Percentiles rank a stretch among this genome's conserved stretches.
These are phyloP conservation scores for Capitulum mitella DNA, from an alignment of 2,888 invertebrate species.

Conservation along the genomic window DNA sequence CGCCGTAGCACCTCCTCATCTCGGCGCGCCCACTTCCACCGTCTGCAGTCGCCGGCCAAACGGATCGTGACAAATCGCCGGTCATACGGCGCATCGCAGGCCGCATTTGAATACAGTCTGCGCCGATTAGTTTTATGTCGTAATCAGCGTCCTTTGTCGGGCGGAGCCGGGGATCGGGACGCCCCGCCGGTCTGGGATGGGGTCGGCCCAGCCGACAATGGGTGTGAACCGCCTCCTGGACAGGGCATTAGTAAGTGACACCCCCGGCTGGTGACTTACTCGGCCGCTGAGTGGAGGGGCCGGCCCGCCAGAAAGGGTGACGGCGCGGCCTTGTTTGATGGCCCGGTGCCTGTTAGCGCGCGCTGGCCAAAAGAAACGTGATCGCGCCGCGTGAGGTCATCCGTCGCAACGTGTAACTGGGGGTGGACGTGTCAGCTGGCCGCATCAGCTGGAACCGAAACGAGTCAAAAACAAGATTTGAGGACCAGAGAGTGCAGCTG, in stretches of 20 bases:
- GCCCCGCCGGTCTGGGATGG: background rate
- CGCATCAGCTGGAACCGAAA: too few species aligned
- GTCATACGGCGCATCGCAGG: background rate
- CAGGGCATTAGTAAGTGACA: background rate
- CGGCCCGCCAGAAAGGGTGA: background rate
- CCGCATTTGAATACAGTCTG: background rate
- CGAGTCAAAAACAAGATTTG: too few species aligned
- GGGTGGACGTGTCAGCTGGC: too few species aligned
- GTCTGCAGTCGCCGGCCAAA: background rate
- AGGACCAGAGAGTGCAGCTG: too few species aligned
- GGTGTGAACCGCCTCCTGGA: background rate
- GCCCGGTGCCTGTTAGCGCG: background rate
- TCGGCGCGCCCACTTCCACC: background rate
- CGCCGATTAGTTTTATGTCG: constrained; percentile 15
- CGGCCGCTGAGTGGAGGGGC: too few species aligned
- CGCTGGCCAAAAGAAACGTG: background rate
- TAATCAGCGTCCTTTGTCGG: constrained; percentile 10
- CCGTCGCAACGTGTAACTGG: background rate
- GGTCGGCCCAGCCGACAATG: background rate
- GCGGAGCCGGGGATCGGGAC: background rate
- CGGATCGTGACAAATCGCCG: constrained; percentile 8
- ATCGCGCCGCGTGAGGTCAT: background rate
- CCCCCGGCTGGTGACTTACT: background rate
- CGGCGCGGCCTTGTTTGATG: background rate
- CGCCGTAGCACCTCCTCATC: background rate